Conservation (phyloP, 1,140 invertebrate genomes). For the Ceratoteleas bidentatus region DNA sequence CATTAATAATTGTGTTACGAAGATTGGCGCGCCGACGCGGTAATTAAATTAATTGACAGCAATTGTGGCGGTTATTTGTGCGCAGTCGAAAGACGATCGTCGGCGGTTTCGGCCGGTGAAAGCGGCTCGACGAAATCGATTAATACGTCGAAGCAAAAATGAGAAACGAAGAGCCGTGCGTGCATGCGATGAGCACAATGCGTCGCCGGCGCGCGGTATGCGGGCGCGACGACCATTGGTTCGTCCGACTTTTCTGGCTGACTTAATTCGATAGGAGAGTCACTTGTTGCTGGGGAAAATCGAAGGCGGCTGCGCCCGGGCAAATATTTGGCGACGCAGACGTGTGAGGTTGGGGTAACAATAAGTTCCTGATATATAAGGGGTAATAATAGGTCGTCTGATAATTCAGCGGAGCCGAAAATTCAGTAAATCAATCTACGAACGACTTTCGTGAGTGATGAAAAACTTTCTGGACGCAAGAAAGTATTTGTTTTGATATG, state of each 20-base stretch:
- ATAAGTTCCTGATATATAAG: too few relatives aligned
- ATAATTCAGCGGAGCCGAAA: too few relatives aligned
- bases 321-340: too few relatives aligned
- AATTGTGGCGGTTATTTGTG: conserved; percentile 45
- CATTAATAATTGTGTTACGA: conserved; percentile 47
- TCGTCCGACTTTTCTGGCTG: conserved; percentile 41
- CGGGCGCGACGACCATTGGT: conserved; percentile 34
- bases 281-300: conserved; percentile 55
- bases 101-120: conserved; percentile 42
- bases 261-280: conserved; percentile 56
- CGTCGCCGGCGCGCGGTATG: conserved; percentile 26
- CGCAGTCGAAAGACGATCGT: conserved; percentile 35
- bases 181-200: conserved; percentile 23
- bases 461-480: too few relatives aligned
- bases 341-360: too few relatives aligned
- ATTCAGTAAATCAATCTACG: too few relatives aligned
- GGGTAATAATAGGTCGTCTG: too few relatives aligned
- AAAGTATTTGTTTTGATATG: too few relatives aligned
- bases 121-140: conserved; percentile 49
- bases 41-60: conserved; percentile 59
- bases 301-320: too few relatives aligned
- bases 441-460: too few relatives aligned
- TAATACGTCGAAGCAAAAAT: conserved; percentile 52
- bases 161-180: conserved; percentile 36
- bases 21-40: conserved; percentile 33